Conservation (phyloP, 2,113 vertebrate genomes). For the Pimephales promelas region DNA sequence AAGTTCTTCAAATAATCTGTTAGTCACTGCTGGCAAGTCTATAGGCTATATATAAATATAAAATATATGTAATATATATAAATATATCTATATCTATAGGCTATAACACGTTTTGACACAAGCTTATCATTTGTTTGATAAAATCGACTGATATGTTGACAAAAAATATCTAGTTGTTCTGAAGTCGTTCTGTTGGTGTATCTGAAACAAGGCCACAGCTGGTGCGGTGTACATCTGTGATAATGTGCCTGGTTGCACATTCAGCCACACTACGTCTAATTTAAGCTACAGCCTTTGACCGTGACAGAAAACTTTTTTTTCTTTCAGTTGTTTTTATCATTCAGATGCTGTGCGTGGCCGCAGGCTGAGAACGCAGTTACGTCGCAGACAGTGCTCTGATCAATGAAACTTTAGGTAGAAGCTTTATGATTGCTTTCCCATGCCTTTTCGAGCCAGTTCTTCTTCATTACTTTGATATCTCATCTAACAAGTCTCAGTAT, state of each 20-base stretch:
- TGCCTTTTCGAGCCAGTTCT: background rate
- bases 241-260: conserved; percentile 36
- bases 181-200: conserved; percentile 1
- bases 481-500: background rate
- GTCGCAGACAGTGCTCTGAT: background rate
- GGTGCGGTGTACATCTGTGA: conserved; percentile 14
- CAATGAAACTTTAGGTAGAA: background rate
- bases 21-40: no score
- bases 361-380: background rate
- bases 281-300: conserved; percentile 31
- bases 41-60: no score
- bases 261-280: conserved; percentile 40
- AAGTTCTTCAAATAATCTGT: no score
- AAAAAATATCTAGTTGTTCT: background rate
- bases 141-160: background rate
- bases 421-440: background rate
- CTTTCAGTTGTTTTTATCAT: background rate
- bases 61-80: no score
- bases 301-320: background rate
- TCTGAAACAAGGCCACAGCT: conserved; percentile 48
- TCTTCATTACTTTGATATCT: background rate
- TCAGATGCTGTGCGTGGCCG: background rate
- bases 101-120: no score
- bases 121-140: background rate
- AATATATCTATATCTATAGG: no score